phyloP scores from a whole-genome alignment of 2,113 vertebrate genomes.

The Prunella himalayana region DNA sequence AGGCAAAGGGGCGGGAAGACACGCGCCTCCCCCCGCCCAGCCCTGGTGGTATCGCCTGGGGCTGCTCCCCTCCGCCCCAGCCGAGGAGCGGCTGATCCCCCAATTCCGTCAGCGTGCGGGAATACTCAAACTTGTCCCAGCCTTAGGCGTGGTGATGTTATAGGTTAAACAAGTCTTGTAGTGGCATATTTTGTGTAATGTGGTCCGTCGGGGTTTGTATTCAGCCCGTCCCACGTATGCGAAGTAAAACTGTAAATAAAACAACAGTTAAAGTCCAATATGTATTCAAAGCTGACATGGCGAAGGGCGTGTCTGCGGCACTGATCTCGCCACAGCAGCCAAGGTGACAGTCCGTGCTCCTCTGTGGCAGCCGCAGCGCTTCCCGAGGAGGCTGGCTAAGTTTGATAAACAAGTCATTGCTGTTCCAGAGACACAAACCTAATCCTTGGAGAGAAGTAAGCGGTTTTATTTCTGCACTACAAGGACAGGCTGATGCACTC shows the following conservation, averaged over 20 bases:
- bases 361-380: accelerated
- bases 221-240: accelerated
- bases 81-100: accelerated
- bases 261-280: accelerated
- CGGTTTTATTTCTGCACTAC: background rate
- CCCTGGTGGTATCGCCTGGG: background rate
- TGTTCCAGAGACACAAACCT: background rate
- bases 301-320: accelerated
- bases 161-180: background rate
- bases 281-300: accelerated
- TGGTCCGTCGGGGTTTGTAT: background rate
- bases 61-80: accelerated
- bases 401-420: background rate
- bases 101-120: accelerated
- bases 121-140: accelerated
- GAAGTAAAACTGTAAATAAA: background rate
- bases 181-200: background rate
- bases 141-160: too few species aligned
- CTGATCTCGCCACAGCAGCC: too few species aligned
- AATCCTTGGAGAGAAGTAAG: background rate
- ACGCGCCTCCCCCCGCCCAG: accelerated
- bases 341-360: accelerated
- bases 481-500: background rate
- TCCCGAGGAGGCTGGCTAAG: background rate
- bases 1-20: background rate